phyloP scores from a whole-genome alignment of 30 jellyfish, hydroid and myxozoan species.

The Cassiopea xamachana region DNA sequence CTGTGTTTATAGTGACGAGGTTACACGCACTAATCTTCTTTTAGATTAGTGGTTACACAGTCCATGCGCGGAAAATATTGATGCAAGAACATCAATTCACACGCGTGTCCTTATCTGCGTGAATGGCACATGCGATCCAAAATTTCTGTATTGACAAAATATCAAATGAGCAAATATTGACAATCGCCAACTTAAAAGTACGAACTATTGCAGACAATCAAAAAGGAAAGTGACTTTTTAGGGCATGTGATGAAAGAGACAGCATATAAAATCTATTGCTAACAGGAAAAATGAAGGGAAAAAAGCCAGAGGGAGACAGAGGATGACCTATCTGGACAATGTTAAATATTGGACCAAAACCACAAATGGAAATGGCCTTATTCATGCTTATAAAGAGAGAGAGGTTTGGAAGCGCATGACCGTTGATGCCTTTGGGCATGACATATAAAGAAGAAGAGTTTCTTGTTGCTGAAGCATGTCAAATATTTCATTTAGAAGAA shows the following conservation, averaged over 20 bases:
- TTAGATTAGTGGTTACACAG: too few species aligned
- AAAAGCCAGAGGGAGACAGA: slow-evolving; percentile 57
- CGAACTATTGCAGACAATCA: slow-evolving; percentile 13
- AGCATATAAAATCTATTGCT: slow-evolving; percentile 56
- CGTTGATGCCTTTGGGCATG: slow-evolving; percentile 52
- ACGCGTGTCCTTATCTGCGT: too few species aligned
- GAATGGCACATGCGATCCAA: too few species aligned
- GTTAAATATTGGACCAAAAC: slow-evolving; percentile 46
- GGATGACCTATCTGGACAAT: slow-evolving; percentile 45
- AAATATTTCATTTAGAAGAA: too few species aligned
- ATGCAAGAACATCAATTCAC: too few species aligned
- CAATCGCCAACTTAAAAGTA: background rate
- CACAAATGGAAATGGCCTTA: slow-evolving; percentile 47
- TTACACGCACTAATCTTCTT: too few species aligned
- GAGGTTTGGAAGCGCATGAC: slow-evolving; percentile 50
- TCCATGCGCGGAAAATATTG: too few species aligned
- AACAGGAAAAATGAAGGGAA: slow-evolving; percentile 52
- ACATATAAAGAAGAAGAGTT: slow-evolving; percentile 5
- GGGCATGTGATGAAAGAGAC: slow-evolving; percentile 41
- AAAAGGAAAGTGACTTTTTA: slow-evolving; percentile 57
- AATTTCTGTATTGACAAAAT: background rate
- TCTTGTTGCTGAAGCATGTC: too few species aligned
- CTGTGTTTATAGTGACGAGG: too few species aligned
- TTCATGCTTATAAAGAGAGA: slow-evolving; percentile 47
- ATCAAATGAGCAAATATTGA: background rate